Percentiles rank a stretch among this genome's conserved stretches.
Evolutionary conservation across 2,888 invertebrate species (phyloP).

Genomic region (Didymodactylos carnosus): DNA sequence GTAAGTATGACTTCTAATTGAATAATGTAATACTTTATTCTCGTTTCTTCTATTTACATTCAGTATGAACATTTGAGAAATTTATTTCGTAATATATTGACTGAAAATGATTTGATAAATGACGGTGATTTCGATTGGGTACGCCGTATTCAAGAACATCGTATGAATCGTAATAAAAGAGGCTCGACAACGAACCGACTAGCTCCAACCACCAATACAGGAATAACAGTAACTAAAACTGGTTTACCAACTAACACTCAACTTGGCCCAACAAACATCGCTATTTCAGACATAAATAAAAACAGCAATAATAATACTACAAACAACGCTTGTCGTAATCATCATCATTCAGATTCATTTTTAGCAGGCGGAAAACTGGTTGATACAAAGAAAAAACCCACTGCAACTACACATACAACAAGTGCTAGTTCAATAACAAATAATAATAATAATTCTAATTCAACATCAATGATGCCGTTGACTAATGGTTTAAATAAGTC

Average conservation of each 20-base stretch:
- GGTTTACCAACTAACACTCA: not conserved
- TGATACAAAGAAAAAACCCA: no score
- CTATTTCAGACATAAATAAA: not conserved
- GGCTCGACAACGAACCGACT: no score
- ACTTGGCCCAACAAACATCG: not conserved
- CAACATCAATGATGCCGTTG: not conserved
- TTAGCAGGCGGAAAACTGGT: no score
- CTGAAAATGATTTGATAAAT: not conserved
- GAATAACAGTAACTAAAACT: not conserved
- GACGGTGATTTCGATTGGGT: not conserved
- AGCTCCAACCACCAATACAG: not conserved
- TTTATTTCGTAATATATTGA: not conserved
- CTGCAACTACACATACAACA: not conserved
- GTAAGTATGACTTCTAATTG: no score
- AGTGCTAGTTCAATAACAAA: no score
- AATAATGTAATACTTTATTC: no score
- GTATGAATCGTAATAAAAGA: not conserved
- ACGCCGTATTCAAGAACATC: not conserved
- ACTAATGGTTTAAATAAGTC: not conserved
- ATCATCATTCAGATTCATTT: no score
- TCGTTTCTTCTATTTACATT: no score
- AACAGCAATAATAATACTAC: not conserved
- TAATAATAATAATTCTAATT: not conserved
- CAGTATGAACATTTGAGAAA: not conserved
- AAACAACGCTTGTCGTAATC: not conserved